Conservation (phyloP, 1,140 invertebrate species). For the Druon quercuslanigerum region DNA sequence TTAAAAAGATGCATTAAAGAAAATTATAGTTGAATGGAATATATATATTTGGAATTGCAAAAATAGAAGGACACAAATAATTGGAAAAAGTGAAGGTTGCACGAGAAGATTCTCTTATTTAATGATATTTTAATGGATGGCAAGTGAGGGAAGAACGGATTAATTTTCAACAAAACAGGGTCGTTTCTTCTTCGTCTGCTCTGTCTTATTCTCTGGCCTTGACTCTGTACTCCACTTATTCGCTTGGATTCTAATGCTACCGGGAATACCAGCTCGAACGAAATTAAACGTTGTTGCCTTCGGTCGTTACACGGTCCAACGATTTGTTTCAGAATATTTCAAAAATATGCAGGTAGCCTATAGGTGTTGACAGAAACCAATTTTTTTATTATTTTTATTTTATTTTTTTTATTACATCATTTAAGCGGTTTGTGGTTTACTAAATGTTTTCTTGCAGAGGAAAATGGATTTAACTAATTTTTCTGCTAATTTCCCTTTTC, state of each 20-base stretch:
- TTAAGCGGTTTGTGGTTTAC: too few species aligned
- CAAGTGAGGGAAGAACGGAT: conserved; percentile 1
- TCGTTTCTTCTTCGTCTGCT: conserved; percentile 20
- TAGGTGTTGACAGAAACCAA: background rate
- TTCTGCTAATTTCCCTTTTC: too few species aligned
- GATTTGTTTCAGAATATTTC: conserved; percentile 1
- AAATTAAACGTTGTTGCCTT: conserved; percentile 8
- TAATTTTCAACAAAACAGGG: conserved; percentile 22
- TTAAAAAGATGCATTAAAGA: too few species aligned
- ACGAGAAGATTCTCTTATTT: background rate
- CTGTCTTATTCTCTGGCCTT: conserved; percentile 20
- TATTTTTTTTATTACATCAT: too few species aligned
- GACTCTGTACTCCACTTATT: conserved; percentile 26
- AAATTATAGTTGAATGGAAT: too few species aligned
- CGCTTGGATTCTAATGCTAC: conserved; percentile 8
- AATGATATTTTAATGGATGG: background rate
- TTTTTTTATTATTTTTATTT: too few species aligned
- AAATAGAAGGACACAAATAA: background rate
- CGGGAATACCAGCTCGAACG: background rate
- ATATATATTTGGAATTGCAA: background rate
- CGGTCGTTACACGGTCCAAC: conserved; percentile 8
- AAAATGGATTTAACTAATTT: too few species aligned
- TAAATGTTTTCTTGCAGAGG: too few species aligned
- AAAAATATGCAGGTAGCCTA: background rate
- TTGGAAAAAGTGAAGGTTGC: background rate